Percentiles rank a stretch among this genome's conserved stretches.
These are phyloP conservation scores for Penelope pileata DNA, from an alignment of 2,113 vertebrate genomes.

Conservation along the genomic window DNA sequence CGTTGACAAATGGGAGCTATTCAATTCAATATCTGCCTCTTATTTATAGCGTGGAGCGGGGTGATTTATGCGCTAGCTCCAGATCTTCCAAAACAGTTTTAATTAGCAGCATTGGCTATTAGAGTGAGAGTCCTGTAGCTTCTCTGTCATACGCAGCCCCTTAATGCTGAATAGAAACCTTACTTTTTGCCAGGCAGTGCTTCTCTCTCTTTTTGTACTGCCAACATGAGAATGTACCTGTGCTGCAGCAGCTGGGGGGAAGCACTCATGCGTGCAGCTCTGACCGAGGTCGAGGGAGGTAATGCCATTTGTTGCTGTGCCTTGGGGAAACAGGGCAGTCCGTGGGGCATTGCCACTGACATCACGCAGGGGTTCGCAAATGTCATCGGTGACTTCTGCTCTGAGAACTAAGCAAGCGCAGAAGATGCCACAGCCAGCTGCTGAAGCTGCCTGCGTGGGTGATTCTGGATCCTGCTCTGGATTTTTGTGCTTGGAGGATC, in stretches of 20 bases:
- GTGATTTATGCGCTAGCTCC: conserved; percentile 73
- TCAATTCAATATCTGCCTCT: conserved; percentile 72
- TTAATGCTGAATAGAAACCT: conserved; percentile 44
- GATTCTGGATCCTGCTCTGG: neutral
- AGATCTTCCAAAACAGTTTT: conserved; percentile 73
- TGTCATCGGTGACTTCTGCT: neutral
- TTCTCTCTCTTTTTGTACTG: conserved; percentile 12
- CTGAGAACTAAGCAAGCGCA: neutral
- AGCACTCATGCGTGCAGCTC: neutral
- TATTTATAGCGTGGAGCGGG: conserved; percentile 72
- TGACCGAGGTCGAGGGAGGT: neutral
- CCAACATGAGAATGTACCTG: conserved; percentile 32
- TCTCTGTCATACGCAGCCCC: conserved; percentile 14
- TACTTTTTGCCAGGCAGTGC: conserved; percentile 49
- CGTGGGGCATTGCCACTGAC: neutral
- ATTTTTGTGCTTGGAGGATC: neutral
- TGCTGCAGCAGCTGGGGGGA: neutral
- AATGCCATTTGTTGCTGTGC: conserved; percentile 37
- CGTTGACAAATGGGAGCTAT: conserved; percentile 77
- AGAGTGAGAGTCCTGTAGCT: conserved; percentile 49
- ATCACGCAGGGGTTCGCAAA: neutral
- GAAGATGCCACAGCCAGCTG: neutral
- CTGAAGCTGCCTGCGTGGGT: fast-evolving
- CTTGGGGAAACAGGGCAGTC: neutral
- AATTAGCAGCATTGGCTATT: conserved; percentile 76